A percentile compares a stretch with the other conserved stretches of the same genome.
Evolutionary conservation across 2,888 invertebrate species (phyloP).

Genomic region (Leucophenga maculata): DNA sequence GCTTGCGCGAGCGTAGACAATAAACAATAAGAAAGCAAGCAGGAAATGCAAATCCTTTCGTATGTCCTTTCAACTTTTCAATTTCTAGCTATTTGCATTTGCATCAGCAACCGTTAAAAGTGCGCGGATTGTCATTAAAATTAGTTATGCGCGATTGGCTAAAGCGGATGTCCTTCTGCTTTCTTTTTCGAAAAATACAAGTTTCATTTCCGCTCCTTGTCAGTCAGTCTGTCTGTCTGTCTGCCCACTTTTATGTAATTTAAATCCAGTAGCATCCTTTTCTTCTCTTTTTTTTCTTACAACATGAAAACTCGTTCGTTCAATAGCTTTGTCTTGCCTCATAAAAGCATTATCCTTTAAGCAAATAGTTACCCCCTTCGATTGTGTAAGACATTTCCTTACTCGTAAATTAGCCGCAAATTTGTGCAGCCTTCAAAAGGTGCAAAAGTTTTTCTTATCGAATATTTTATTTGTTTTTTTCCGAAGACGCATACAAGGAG

Average conservation of each 20-base stretch:
- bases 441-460: constrained; percentile 41
- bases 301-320: constrained; percentile 46
- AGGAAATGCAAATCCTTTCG: background rate
- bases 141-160: constrained; percentile 52
- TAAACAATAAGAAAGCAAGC: background rate
- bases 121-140: constrained; percentile 62
- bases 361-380: constrained; percentile 23
- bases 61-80: background rate
- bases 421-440: constrained; percentile 46
- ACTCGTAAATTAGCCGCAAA: constrained; percentile 65
- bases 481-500: background rate
- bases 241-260: constrained; percentile 50
- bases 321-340: constrained; percentile 37
- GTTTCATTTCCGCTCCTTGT: constrained; percentile 30
- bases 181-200: constrained; percentile 20
- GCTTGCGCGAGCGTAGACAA: background rate
- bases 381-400: background rate
- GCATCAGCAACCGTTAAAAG: constrained; percentile 40
- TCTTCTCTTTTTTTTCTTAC: constrained; percentile 21
- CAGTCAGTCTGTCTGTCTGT: constrained; percentile 24
- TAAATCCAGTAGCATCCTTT: constrained; percentile 33
- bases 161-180: constrained; percentile 14
- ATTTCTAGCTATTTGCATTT: constrained; percentile 20
- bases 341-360: constrained; percentile 47
- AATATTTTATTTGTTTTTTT: constrained; percentile 35